Evolutionary conservation across 2,113 vertebrate species (phyloP).

Genomic region (Laterallus jamaicensis): DNA sequence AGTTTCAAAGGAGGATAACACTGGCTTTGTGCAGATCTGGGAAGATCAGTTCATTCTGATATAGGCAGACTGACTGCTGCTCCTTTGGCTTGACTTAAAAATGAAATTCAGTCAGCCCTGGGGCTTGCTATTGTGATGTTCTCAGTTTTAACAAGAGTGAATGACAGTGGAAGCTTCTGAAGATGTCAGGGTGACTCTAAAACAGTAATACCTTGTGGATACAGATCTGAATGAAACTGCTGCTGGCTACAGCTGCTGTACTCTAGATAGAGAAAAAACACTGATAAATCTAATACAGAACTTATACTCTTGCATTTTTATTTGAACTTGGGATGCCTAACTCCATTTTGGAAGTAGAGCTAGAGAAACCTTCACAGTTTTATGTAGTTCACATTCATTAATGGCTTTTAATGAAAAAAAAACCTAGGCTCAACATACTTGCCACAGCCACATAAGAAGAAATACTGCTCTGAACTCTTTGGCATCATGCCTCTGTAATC

Average conservation of each 20-base stretch:
- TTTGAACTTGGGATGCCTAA: not conserved
- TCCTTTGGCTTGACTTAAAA: not conserved
- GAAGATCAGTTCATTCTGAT: not conserved
- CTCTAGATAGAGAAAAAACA: not conserved
- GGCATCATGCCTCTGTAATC: not conserved
- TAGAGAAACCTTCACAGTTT: not conserved
- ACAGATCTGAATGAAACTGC: not conserved
- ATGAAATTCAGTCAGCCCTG: not conserved
- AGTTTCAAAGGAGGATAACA: not conserved
- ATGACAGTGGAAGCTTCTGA: not conserved
- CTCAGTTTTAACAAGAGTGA: not conserved
- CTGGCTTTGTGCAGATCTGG: not conserved
- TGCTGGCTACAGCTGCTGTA: not conserved
- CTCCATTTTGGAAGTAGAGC: not conserved
- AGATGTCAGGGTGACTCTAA: not conserved
- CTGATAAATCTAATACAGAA: not conserved
- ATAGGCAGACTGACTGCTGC: accelerated
- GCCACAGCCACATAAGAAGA: not conserved
- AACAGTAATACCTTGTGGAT: not conserved
- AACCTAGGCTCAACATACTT: not conserved
- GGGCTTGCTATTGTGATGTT: not conserved
- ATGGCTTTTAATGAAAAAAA: not conserved
- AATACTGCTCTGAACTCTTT: not conserved
- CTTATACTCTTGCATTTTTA: not conserved
- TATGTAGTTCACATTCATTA: not conserved